Percentiles rank a stretch among this genome's conserved stretches.
Conservation (phyloP, 2,797 vertebrate genomes). For the Microctenopoma steveboyesi region DNA sequence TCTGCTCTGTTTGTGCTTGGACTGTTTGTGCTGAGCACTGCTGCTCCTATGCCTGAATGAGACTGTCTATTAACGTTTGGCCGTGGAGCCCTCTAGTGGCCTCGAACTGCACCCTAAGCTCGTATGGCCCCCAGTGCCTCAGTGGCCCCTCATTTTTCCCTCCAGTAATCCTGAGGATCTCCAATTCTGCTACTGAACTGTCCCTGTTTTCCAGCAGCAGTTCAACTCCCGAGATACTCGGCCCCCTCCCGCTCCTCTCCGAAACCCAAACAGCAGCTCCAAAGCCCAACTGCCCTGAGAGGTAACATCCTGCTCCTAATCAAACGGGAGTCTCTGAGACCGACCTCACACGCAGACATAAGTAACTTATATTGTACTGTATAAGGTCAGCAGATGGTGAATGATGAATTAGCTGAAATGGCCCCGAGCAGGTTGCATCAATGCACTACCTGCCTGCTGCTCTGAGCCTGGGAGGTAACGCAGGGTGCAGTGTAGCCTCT, state of each 20-base stretch:
- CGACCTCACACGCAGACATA: slow-evolving; percentile 20
- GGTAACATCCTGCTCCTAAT: slow-evolving; percentile 84
- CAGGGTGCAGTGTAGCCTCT: slow-evolving; percentile 5
- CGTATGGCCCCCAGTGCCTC: slow-evolving; percentile 23
- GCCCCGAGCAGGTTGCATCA: slow-evolving; percentile 19
- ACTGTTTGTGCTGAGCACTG: slow-evolving; percentile 6
- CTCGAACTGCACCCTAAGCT: slow-evolving; percentile 33
- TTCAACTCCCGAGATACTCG: slow-evolving; percentile 85
- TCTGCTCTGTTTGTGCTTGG: slow-evolving; percentile 30
- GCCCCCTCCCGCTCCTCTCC: slow-evolving; percentile 91
- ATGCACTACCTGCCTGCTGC: neutral
- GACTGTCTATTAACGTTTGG: slow-evolving; percentile 39
- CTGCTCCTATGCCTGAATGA: slow-evolving; percentile 28
- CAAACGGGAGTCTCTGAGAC: slow-evolving; percentile 43
- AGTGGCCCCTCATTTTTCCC: slow-evolving; percentile 1
- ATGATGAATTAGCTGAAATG: slow-evolving; percentile 13
- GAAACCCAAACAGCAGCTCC: slow-evolving; percentile 98
- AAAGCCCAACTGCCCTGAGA: slow-evolving; percentile 93
- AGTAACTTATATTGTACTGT: slow-evolving; percentile 1
- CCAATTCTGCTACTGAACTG: slow-evolving; percentile 78
- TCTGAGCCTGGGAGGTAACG: slow-evolving; percentile 5
- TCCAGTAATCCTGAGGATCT: slow-evolving; percentile 29
- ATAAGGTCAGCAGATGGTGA: slow-evolving; percentile 10
- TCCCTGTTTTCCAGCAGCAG: slow-evolving; percentile 81
- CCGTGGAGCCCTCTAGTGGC: slow-evolving; percentile 72